Evolutionary conservation across 2,888 invertebrate species (phyloP).

Genomic region (Nephrotoma appendiculata): DNA sequence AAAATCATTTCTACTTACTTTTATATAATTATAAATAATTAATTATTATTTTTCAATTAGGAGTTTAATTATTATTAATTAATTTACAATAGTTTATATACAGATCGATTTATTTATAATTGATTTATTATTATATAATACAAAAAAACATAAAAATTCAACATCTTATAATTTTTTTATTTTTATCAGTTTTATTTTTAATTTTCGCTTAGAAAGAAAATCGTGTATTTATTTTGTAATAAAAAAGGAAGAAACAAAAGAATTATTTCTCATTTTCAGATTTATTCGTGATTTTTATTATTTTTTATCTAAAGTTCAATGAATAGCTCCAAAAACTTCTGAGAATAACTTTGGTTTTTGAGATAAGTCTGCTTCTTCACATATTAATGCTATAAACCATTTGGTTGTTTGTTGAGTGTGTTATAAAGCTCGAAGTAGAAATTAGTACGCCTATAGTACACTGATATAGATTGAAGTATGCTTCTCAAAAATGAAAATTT

Average conservation of each 20-base stretch:
- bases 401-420: no score
- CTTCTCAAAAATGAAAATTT: no score
- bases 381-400: no score
- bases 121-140: conserved; percentile 1
- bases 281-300: not conserved
- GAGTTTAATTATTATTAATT: not conserved
- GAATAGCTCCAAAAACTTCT: not conserved
- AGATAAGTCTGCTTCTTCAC: no score
- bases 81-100: not conserved
- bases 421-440: no score
- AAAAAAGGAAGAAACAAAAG: not conserved
- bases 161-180: not conserved
- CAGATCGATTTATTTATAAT: not conserved
- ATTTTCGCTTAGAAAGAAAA: not conserved
- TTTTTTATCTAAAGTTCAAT: not conserved
- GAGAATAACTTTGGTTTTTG: no score
- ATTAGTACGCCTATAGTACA: no score
- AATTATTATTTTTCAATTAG: not conserved
- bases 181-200: not conserved
- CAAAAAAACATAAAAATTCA: not conserved
- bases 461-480: no score
- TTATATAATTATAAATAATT: not conserved
- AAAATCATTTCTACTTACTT: conserved; percentile 2
- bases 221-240: conserved; percentile 3
- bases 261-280: not conserved